Evolutionary conservation across 2,113 vertebrate genomes (phyloP).

Genomic region (Antigone vipio): DNA sequence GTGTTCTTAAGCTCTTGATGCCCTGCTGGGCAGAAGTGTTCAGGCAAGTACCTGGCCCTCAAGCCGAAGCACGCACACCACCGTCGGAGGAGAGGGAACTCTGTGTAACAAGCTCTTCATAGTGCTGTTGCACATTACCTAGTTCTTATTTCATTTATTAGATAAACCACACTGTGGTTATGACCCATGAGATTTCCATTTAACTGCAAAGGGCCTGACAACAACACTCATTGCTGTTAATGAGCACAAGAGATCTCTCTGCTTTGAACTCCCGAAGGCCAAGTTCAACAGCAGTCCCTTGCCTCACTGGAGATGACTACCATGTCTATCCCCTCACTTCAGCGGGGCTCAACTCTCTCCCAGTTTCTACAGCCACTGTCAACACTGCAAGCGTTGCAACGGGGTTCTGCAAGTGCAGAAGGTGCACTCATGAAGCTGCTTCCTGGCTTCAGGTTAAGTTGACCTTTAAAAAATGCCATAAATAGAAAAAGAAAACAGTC

Average conservation of each 20-base stretch:
- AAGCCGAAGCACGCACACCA: accelerated
- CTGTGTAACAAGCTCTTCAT: background rate
- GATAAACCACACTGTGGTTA: background rate
- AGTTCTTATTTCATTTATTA: background rate
- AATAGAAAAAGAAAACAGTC: background rate
- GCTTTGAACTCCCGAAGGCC: background rate
- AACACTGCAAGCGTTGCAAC: background rate
- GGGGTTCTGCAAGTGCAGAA: background rate
- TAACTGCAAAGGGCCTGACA: background rate
- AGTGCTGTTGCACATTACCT: background rate
- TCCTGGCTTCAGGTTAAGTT: background rate
- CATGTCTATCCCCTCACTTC: background rate
- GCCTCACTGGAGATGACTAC: background rate
- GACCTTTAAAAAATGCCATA: background rate
- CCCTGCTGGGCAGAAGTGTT: accelerated
- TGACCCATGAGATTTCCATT: background rate
- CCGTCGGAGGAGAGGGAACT: background rate
- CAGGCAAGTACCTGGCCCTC: background rate
- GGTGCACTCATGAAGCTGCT: background rate
- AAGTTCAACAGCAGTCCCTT: background rate
- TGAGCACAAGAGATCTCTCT: background rate
- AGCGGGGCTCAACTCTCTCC: background rate
- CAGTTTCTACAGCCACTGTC: background rate
- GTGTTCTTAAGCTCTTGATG: background rate
- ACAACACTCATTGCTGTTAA: accelerated